Evolutionary conservation across 2,113 vertebrate species (phyloP).

Genomic region (Psammodynastes pulverulentus): DNA sequence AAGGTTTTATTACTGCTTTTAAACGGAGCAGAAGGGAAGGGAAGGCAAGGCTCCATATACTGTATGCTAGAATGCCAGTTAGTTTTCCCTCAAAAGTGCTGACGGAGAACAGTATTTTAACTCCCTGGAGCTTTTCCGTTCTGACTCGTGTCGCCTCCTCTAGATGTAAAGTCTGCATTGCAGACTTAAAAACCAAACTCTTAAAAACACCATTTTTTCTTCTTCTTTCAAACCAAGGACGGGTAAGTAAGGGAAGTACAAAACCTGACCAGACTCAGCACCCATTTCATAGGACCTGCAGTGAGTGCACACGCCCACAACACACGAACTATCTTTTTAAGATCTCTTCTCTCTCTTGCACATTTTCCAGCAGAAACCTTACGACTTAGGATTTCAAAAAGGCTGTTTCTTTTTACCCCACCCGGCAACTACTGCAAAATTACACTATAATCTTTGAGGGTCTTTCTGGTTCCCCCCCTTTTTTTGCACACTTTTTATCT

Average conservation of each 20-base stretch:
- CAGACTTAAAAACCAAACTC: conserved; percentile 37
- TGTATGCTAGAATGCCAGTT: conserved; percentile 44
- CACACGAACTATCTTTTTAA: not conserved
- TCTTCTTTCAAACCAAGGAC: not conserved
- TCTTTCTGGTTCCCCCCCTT: not conserved
- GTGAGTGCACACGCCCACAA: not conserved
- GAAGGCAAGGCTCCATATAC: conserved; percentile 40
- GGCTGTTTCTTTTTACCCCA: not conserved
- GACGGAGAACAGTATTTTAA: conserved; percentile 45
- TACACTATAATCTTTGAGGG: not conserved
- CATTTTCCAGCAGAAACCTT: conserved; percentile 27
- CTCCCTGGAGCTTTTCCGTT: conserved; percentile 34
- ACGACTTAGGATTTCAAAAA: not conserved
- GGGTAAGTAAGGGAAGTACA: not conserved
- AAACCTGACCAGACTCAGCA: conserved; percentile 20
- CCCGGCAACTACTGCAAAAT: not conserved
- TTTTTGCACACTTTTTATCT: not conserved
- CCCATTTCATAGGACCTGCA: conserved; percentile 35
- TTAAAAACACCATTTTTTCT: conserved; percentile 27
- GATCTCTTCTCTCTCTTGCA: conserved; percentile 30
- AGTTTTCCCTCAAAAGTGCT: conserved; percentile 40
- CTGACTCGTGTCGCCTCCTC: conserved; percentile 44
- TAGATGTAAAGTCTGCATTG: conserved; percentile 42
- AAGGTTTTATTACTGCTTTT: not conserved
- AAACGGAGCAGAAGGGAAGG: not conserved